Evolutionary conservation across 2,113 vertebrate species (phyloP).

Genomic region (Cryptoleucopteryx plumbea): DNA sequence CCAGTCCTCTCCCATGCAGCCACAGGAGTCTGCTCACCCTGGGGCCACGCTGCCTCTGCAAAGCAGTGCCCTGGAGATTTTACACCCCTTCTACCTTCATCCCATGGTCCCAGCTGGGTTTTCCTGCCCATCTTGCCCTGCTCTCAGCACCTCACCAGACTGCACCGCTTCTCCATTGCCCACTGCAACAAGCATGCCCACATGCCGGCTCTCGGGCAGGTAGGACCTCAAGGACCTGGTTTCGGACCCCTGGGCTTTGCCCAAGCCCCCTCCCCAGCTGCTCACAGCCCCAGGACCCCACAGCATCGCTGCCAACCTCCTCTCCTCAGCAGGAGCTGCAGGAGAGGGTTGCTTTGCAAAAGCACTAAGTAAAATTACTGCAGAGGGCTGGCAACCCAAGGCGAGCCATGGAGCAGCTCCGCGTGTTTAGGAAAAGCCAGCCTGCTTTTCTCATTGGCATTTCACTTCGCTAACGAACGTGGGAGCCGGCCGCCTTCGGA

Average conservation of each 20-base stretch:
- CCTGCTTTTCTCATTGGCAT: neutral
- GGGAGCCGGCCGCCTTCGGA: neutral
- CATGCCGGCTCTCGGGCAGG: neutral
- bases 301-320: fast-evolving
- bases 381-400: conserved; percentile 7
- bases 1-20: fast-evolving
- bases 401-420: neutral
- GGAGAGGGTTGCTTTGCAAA: neutral
- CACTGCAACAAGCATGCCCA: fast-evolving
- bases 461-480: neutral
- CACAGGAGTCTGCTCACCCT: neutral
- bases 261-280: neutral
- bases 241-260: neutral
- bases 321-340: neutral
- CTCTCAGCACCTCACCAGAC: neutral
- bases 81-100: neutral
- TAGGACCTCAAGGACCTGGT: neutral
- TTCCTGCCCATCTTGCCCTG: neutral
- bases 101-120: fast-evolving
- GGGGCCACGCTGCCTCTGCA: fast-evolving
- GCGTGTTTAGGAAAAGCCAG: neutral
- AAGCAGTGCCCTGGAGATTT: neutral
- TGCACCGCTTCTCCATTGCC: fast-evolving
- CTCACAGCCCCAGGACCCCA: neutral
- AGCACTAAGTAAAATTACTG: neutral